Conservation (phyloP, 2,888 invertebrate genomes). For the Mactromeris polynyma region DNA sequence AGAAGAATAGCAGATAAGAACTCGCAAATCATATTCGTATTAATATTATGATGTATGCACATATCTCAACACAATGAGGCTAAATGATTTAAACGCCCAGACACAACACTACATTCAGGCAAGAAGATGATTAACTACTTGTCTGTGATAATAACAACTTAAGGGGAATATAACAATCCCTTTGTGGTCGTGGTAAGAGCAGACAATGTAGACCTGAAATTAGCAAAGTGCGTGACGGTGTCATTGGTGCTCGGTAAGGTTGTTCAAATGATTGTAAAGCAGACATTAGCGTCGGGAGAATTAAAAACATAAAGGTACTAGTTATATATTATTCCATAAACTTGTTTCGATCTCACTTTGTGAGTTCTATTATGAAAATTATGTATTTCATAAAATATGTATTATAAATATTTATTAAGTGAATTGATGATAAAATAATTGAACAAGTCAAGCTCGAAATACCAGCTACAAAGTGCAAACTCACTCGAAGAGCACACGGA, state of each 20-base stretch:
- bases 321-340: not conserved
- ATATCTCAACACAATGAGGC: not conserved
- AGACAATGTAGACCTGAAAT: not conserved
- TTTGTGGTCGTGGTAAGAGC: not conserved
- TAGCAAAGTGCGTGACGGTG: not conserved
- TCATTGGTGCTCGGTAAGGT: not conserved
- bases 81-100: not conserved
- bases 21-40: not conserved
- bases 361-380: not conserved
- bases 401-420: no score
- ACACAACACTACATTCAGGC: not conserved
- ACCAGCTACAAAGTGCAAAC: no score
- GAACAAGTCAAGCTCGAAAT: no score
- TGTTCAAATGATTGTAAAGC: not conserved
- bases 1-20: not conserved
- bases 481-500: no score
- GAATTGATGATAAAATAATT: no score
- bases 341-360: not conserved
- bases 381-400: not conserved
- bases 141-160: conserved; percentile 8
- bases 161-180: not conserved
- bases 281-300: not conserved
- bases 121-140: conserved; percentile 9
- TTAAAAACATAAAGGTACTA: not conserved
- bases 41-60: not conserved